Evolutionary conservation across 2,888 invertebrate species (phyloP), one percentile per base, ranked within the genome.

Genomic region (Habrosyne pyritoides): DNA sequence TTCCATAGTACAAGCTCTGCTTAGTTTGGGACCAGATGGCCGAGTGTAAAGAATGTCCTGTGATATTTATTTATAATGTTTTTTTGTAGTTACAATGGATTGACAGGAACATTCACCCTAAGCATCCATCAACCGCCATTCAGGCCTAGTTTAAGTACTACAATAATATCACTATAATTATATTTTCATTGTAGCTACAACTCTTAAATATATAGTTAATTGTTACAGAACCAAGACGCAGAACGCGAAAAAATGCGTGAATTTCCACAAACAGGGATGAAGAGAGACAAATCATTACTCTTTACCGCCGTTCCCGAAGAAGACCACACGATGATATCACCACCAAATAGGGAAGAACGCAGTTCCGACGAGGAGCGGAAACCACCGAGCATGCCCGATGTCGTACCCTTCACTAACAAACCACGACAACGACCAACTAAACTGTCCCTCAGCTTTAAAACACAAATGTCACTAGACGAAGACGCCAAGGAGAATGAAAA

Each of bases 291-390:
- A 62, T 96, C 97, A 0, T 84, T 96, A 2, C 95, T 97, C 30
- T 97, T 97, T 75, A 96, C 97, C 0, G 96, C 97, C 4, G 97
- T 97, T 53, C 96, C 96, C 1, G 97, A 97, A 87, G 97, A 97
- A 77, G 95, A 94, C 65, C 91, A 93, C 78, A 86, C 77, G 21
- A 89, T 92, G 86, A 91, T 91, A 61, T 92, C 93, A 0, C 93
- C 93, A 0, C 92, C 93, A 0, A 86, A 74, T 64, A 72, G 73
- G 53, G 87, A 86, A 10, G 82, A 83, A 18, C 67, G 64, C 21
- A 33, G 54, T 1, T 52, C 66, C 3, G 71, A 75, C 33, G 69
- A 77, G 53, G 75, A 77, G 42, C 66, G 82, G 47, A 86, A 87
- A 59, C 78, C 71, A 0, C 79, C 86, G 0, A 72, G 79, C 63